These are phyloP conservation scores for Heptranchias perlo DNA, from an alignment of 2,113 vertebrate species.

Conservation along the genomic window DNA sequence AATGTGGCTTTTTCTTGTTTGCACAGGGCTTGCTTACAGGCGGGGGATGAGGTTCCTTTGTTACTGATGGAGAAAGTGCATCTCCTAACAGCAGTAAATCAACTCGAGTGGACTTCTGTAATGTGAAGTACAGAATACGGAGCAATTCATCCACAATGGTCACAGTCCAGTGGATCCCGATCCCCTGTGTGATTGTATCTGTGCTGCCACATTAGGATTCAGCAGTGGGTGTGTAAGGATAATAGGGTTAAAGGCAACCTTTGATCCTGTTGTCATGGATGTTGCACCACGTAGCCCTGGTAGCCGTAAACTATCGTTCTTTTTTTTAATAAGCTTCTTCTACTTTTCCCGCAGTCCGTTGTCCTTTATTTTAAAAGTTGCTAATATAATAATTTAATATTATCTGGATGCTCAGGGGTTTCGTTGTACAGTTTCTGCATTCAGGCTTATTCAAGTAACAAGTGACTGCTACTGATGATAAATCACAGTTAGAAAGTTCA, in stretches of 20 bases:
- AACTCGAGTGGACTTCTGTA: not conserved
- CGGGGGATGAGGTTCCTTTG: not conserved
- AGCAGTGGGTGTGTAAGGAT: slow-evolving; percentile 65
- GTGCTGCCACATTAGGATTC: slow-evolving; percentile 67
- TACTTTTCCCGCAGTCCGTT: not conserved
- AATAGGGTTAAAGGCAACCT: slow-evolving; percentile 72
- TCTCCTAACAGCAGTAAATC: slow-evolving; percentile 6
- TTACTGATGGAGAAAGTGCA: not conserved
- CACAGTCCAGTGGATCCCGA: slow-evolving; percentile 62
- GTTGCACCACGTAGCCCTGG: not conserved
- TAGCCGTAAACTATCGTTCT: not conserved
- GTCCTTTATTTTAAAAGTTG: not conserved
- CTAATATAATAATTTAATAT: not conserved
- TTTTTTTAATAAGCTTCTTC: not conserved
- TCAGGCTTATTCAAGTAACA: not conserved
- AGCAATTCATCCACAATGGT: slow-evolving; percentile 41
- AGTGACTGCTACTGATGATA: not conserved
- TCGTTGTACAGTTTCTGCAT: not conserved
- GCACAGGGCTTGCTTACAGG: not conserved
- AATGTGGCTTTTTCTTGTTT: not conserved
- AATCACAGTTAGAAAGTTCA: slow-evolving; percentile 31
- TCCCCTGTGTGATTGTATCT: slow-evolving; percentile 64
- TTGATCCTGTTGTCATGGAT: slow-evolving; percentile 66
- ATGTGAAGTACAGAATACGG: not conserved
- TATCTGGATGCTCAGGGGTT: not conserved